Evolutionary conservation across 2,797 vertebrate species (phyloP).

Genomic region (Rhinatrema bivittatum): DNA sequence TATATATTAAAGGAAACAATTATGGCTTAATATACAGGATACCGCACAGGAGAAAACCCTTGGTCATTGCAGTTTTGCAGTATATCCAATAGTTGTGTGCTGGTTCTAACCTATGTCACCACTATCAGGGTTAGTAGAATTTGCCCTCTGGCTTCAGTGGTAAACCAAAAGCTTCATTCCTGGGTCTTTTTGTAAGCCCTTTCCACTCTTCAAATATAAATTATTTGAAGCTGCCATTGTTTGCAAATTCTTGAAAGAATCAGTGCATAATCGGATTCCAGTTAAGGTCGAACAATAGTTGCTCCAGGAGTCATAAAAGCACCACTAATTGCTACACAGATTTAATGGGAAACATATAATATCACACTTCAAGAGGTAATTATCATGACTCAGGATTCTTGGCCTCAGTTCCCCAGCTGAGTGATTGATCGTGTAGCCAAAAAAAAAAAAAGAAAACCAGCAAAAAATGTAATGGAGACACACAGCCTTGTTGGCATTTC

Average conservation of each 20-base stretch:
- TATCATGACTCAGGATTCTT: conserved; percentile 31
- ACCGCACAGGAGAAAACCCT: too few relatives aligned
- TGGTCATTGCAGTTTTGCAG: too few relatives aligned
- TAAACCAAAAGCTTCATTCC: too few relatives aligned
- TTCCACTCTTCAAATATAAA: conserved; percentile 9
- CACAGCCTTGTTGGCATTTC: not conserved
- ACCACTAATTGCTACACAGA: conserved; percentile 57
- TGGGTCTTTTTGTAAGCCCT: too few relatives aligned
- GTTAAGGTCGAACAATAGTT: conserved; percentile 60
- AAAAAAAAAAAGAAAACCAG: not conserved
- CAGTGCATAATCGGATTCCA: conserved; percentile 38
- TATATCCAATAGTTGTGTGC: too few relatives aligned
- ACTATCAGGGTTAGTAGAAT: too few relatives aligned
- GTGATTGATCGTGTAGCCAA: conserved; percentile 16
- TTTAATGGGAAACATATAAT: conserved; percentile 54
- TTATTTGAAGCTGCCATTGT: conserved; percentile 17
- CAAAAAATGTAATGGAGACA: too few relatives aligned
- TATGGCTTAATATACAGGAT: too few relatives aligned
- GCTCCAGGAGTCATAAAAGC: conserved; percentile 69
- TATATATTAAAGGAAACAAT: too few relatives aligned
- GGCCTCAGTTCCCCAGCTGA: conserved; percentile 7
- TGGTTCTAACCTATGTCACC: too few relatives aligned
- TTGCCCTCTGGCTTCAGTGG: too few relatives aligned
- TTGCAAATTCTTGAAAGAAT: conserved; percentile 35
- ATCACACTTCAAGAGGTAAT: conserved; percentile 36